Conservation (phyloP, 2,888 invertebrate species). For the Drosophila paranaensis region DNA sequence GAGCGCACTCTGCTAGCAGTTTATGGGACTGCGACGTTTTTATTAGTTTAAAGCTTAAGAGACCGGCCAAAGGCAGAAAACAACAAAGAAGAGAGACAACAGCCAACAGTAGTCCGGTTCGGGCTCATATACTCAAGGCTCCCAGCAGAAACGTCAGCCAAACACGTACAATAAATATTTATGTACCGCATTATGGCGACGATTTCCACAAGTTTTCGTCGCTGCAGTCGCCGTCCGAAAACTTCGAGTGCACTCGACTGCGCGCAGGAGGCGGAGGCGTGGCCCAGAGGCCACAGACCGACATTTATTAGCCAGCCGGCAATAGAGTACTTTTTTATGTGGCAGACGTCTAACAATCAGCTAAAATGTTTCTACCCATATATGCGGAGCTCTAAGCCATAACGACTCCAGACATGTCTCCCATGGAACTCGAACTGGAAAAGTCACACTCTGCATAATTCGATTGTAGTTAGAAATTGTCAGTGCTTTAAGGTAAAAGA, state of each 20-base stretch:
- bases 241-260: slow-evolving; percentile 31
- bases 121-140: slow-evolving; percentile 41
- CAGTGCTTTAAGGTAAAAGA: background rate
- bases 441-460: background rate
- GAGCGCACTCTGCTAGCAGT: slow-evolving; percentile 11
- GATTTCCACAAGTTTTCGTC: slow-evolving; percentile 37
- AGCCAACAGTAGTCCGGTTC: slow-evolving; percentile 17
- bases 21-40: slow-evolving; percentile 39
- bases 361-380: background rate
- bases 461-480: background rate
- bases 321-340: slow-evolving; percentile 19
- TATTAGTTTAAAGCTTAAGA: slow-evolving; percentile 41
- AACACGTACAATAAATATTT: slow-evolving; percentile 68
- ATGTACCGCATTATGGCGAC: slow-evolving; percentile 54
- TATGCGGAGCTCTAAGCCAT: background rate
- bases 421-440: background rate
- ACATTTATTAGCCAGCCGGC: slow-evolving; percentile 34
- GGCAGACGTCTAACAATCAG: slow-evolving; percentile 26
- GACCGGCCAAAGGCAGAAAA: slow-evolving; percentile 21
- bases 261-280: slow-evolving; percentile 12
- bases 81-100: slow-evolving; percentile 8
- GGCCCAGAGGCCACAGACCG: slow-evolving; percentile 5
- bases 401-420: slow-evolving; percentile 2
- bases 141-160: slow-evolving; percentile 30
- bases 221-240: slow-evolving; percentile 35